Base-by-base conservation (phyloP, 2,113 vertebrate genomes). In the Cryptomyrus ogoouensis region DNA sequence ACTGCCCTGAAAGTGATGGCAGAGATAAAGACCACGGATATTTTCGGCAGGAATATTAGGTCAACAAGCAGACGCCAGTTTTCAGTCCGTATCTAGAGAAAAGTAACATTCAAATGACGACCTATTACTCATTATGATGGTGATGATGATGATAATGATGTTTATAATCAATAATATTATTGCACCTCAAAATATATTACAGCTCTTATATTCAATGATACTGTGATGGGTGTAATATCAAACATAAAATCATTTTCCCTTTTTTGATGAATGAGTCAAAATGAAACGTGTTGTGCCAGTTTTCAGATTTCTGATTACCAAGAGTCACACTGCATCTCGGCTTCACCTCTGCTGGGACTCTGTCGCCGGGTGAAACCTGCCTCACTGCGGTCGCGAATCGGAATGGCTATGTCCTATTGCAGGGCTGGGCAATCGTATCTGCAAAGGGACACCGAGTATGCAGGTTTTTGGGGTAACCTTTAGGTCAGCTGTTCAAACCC, bases 1-100 rank as follows among this genome's bases (percentile, higher is more conserved):
- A 97, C 50, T 94, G 97, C 90, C 96, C 98, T 66, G 96, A 97
- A n/a, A 96, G 95, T 58, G 96, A 97, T 56, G 94, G 94, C 12
- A 96, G 97, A 0, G 95, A 95, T 0, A 96, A 96, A 83, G 98
- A 99, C 66, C 98, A 97, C 44, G 0, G 21, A n/a, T 27, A 85
- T n/a, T n/a, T 8, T 46, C 8, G 1, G 83, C 21, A 49, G 44
- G 19, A 24, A 84, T 24, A 49, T n/a, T 19, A 21, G 24, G 83
- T 44, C 83, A 27, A 5, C 83, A 84, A 85, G 19, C 74, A 42
- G 74, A 31, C 3, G 0, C 3, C 62, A 70, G 10, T 27, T 66
- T 70, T 31, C 27, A 70, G n/a, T 31, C n/a, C 1, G 3, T 70
- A 10, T 70, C 62, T 66, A 12, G 62, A 31, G 62, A 66, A 66